Percentiles rank a stretch among this genome's conserved stretches.
Evolutionary conservation across 2,888 invertebrate species (phyloP).

Genomic region (Hymenopus coronatus): DNA sequence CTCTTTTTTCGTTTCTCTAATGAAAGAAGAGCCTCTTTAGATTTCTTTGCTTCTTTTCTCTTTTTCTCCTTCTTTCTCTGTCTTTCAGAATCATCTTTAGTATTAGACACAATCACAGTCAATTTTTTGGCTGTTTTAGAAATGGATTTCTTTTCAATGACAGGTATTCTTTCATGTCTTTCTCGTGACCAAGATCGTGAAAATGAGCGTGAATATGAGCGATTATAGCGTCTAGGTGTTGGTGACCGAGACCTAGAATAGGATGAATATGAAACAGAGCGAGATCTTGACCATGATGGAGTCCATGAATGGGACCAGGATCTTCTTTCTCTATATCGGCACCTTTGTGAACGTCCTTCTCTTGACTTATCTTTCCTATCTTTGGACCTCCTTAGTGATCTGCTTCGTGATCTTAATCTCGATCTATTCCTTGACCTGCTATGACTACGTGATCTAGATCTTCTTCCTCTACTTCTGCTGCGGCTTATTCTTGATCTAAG

Average conservation of each 20-base stretch:
- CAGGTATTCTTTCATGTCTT: conserved; percentile 29
- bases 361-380: conserved; percentile 39
- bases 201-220: conserved; percentile 35
- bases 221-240: conserved; percentile 27
- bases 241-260: conserved; percentile 28
- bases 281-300: conserved; percentile 58
- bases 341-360: conserved; percentile 31
- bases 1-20: conserved; percentile 38
- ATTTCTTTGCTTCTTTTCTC: conserved; percentile 46
- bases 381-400: conserved; percentile 38
- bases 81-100: conserved; percentile 50
- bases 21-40: conserved; percentile 39
- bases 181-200: conserved; percentile 38
- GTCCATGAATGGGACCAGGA: conserved; percentile 45
- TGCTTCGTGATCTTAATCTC: conserved; percentile 44
- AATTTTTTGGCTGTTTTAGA: conserved; percentile 51
- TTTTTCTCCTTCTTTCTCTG: conserved; percentile 35
- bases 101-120: conserved; percentile 58
- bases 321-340: conserved; percentile 21
- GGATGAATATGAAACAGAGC: conserved; percentile 29
- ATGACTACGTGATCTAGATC: conserved; percentile 42
- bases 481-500: conserved; percentile 18
- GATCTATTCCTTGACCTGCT: conserved; percentile 42
- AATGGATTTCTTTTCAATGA: conserved; percentile 22
- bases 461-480: conserved; percentile 42